A percentile compares a stretch with the other conserved stretches of the same genome.
phyloP scores from a whole-genome alignment of 2,888 invertebrate species.

The Cephus nigrinus region DNA sequence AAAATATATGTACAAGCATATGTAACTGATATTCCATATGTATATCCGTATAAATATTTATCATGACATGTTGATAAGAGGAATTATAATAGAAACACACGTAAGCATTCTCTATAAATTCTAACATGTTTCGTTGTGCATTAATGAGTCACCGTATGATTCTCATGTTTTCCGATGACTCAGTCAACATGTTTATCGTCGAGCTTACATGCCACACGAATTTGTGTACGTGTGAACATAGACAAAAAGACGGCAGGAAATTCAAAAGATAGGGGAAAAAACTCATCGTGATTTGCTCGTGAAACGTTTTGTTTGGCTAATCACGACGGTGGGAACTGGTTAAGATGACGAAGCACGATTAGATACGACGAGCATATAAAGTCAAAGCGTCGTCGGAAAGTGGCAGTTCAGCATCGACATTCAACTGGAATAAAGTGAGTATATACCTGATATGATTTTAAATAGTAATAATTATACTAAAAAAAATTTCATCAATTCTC shows the following conservation, averaged over 20 bases:
- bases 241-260: background rate
- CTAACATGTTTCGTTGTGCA: constrained; percentile 27
- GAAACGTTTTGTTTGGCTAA: background rate
- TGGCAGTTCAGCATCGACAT: constrained; percentile 9
- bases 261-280: background rate
- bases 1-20: background rate
- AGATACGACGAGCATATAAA: constrained; percentile 15
- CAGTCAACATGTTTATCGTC: background rate
- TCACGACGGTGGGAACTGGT: background rate
- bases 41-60: background rate
- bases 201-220: background rate
- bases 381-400: background rate
- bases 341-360: constrained; percentile 2
- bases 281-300: background rate
- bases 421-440: constrained; percentile 11
- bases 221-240: background rate
- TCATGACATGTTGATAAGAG: background rate
- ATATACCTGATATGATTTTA: too few relatives aligned
- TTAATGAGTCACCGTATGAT: constrained; percentile 27
- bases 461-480: too few relatives aligned
- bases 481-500: too few relatives aligned
- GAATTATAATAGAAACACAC: constrained; percentile 9
- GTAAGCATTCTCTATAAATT: constrained; percentile 1
- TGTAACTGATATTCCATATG: background rate
- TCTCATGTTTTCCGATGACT: constrained; percentile 13